Conservation (phyloP, 1,140 invertebrate species). For the Lasioglossum baleicum region DNA sequence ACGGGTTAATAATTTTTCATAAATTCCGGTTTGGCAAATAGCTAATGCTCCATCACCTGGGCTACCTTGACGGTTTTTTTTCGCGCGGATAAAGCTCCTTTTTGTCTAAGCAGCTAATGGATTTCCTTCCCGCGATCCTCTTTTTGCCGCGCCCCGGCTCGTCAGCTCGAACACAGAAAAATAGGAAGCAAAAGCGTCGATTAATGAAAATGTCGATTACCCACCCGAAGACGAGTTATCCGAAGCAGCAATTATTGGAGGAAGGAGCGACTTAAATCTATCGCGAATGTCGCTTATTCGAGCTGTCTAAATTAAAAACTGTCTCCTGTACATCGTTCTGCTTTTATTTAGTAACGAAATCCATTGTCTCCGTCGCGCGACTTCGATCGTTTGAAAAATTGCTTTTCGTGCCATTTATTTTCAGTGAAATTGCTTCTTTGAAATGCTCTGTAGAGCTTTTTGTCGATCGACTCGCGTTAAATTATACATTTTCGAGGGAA, state of each 20-base stretch:
- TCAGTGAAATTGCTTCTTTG: too few species aligned
- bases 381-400: too few species aligned
- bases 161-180: conserved; percentile 9
- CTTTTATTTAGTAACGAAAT: neutral
- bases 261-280: neutral
- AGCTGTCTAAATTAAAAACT: neutral
- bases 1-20: neutral
- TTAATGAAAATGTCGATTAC: conserved; percentile 34
- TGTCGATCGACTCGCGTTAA: too few species aligned
- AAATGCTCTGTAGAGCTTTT: too few species aligned
- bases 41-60: neutral
- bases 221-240: conserved; percentile 16
- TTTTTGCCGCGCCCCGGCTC: neutral
- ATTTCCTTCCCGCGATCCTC: conserved; percentile 10
- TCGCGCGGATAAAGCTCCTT: neutral
- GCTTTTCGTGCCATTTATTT: too few species aligned
- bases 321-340: neutral
- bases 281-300: neutral
- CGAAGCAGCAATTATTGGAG: conserved; percentile 16
- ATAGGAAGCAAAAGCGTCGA: conserved; percentile 38
- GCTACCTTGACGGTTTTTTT: neutral
- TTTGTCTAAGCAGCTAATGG: conserved; percentile 32
- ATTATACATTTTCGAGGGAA: too few species aligned
- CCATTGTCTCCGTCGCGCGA: too few species aligned
- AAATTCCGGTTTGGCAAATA: neutral